Evolutionary conservation across 2,888 invertebrate genomes (phyloP), one percentile per base, ranked within the genome.

Genomic region (Schrankia costaestrigalis): DNA sequence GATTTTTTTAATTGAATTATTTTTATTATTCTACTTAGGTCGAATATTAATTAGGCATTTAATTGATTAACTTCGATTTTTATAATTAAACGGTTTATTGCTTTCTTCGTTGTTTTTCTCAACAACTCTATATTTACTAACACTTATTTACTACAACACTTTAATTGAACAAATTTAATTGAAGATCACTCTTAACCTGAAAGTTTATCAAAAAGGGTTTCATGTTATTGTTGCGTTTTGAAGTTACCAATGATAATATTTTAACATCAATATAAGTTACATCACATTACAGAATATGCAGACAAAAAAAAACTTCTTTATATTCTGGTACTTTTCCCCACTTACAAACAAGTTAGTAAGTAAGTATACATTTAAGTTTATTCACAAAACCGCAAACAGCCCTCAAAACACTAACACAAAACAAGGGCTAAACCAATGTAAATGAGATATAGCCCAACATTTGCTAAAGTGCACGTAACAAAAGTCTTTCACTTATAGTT

Each of bases 81-180:
- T 35, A 56, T 37, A 68, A 74, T 63, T 64, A 69, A 74, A 71
- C 65, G 66, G 63, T 63, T 74, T 51, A 71, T 71, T 71, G 75
- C 68, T 65, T 43, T 56, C 27, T 68, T 78, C 64, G 71, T 72
- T 77, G 67, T 49, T 45, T 17, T 26, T 26, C 2, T 23, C 14
- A 45, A 47, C 26, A 27, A 37, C 30, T 42, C 43, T 29, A 53
- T 47, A 45, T 46, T 31, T 42, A 46, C 41, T 41, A 18, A 35
- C 9, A 41, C 25, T 13, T 8, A 23, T 35, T 34, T 31, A 23
- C 36, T 29, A 9, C 31, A 50, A 61, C 52, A 49, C 46, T 52
- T 46, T 55, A 63, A 60, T 65, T 63, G 49, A 57, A 54, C 38
- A 19, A 45, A 33, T 46, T 40, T 47, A 54, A 52, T 55, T 56